These are phyloP conservation scores for Noctuana brunneofusca DNA, from an alignment of 2,888 invertebrate genomes.

Conservation along the genomic window DNA sequence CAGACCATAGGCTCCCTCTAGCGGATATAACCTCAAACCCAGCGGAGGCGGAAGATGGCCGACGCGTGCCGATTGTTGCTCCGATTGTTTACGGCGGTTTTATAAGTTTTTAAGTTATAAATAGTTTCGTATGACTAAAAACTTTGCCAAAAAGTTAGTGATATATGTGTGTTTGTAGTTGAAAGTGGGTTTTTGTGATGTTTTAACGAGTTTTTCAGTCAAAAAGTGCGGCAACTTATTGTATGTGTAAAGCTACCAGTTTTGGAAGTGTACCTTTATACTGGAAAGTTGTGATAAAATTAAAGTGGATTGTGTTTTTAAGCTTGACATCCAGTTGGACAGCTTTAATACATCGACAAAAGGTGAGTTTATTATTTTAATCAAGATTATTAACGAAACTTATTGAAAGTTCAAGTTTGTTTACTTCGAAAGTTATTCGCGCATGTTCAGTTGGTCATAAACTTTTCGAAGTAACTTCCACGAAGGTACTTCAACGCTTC, in stretches of 20 bases:
- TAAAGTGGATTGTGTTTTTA: constrained; percentile 69
- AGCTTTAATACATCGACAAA: constrained; percentile 47
- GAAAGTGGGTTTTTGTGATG: constrained; percentile 51
- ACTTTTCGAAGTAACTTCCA: constrained; percentile 45
- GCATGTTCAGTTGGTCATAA: constrained; percentile 63
- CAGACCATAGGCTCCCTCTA: constrained; percentile 59
- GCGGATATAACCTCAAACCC: constrained; percentile 62
- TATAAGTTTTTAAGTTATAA: constrained; percentile 67
- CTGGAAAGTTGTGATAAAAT: constrained; percentile 78
- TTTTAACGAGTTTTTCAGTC: constrained; percentile 60
- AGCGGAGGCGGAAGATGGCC: constrained; percentile 79
- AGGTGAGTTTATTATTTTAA: constrained; percentile 54
- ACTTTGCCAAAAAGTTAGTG: constrained; percentile 54
- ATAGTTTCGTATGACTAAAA: constrained; percentile 51
- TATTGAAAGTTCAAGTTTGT: constrained; percentile 68
- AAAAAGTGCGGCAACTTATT: constrained; percentile 68
- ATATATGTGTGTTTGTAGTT: constrained; percentile 46
- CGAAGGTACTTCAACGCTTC: constrained; percentile 31
- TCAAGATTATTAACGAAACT: constrained; percentile 47
- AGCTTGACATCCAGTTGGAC: constrained; percentile 51
- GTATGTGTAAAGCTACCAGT: constrained; percentile 72
- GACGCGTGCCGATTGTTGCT: constrained; percentile 77
- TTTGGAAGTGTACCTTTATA: constrained; percentile 69
- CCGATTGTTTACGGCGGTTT: constrained; percentile 73
- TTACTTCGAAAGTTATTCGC: constrained; percentile 68